Evolutionary conservation across 1,140 invertebrate genomes (phyloP), one percentile per base, ranked within the genome.

Genomic region (Dolichoris vasculosae): DNA sequence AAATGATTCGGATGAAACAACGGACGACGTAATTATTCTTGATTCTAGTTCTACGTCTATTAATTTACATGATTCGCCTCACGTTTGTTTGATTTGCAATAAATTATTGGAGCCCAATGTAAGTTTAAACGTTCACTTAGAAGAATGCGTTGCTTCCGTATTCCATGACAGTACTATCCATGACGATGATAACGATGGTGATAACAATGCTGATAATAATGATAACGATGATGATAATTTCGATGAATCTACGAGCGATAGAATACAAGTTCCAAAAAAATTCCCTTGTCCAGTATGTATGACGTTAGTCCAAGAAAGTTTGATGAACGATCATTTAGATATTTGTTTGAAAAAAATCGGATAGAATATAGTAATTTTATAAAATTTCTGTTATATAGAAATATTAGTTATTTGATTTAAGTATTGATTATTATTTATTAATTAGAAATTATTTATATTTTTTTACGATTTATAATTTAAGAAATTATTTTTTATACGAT

Each of bases 31-130:
- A 64, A 83, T 83, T 76, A 83, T 88, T 43, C 86, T 87, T n/a
- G 89, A 91, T 6, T 89, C 88, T 17, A 88, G 89, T 46, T 88
- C 88, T 1, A 77, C 40, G 79, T 86, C 91, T 7, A 59, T 59
- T 59, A 59, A 59, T 59, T 59, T 59, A 26, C 23, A 59, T 2
- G 55, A 59, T 59, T 59, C 55, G 38, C 69, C 38, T 51, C 89
- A 88, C 32, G 88, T 88, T 38, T 97, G 96, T 91, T 94, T 96
- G 38, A 94, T 95, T 82, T 96, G 96, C 89, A 94, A 94, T 38
- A 91, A 91, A 67, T 88, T 91, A 59, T 92, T 96, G 59, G 87
- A 91, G 51, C 89, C 89, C 82, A 93, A 91, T 51, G 85, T 93
- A 2, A 91, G 90, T n/a, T 88, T 96, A n/a, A 92, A 94, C 88